Evolutionary conservation across 1,140 invertebrate genomes (phyloP), one percentile per base, ranked within the genome.

Genomic region (Brachionus manjavacas): DNA sequence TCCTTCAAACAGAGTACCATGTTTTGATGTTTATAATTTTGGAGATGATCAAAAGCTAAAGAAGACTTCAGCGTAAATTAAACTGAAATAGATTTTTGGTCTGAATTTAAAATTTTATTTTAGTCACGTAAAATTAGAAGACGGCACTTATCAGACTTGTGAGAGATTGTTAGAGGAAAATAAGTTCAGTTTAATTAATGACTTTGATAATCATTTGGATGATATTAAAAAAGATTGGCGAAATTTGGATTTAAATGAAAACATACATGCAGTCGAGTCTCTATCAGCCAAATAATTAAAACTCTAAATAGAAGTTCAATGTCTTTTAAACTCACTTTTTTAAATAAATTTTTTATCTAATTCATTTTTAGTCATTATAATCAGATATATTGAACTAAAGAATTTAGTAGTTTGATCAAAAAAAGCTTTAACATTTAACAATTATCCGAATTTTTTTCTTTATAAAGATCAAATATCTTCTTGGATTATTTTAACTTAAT

Each of bases 191-290:
- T 31, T 14, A 4, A 46, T 76, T 3, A 79, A 39, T 16, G 76
- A 79, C 31, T 79, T 79, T 79, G 76, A 79, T 60, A 79, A 79
- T 79, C 76, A 79, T 79, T 79, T 79, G 20, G 76, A 79, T 60
- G 46, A 55, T 35, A 55, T 79, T 35, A 55, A 55, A 55, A 16
- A 28, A 16, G 76, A 79, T 11, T 79, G 76, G 76, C 20, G 49
- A 35, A 79, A 79, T 60, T 76, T 49, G 25, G 31, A 31, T 49
- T n/a, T 76, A 25, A 76, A 76, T 46, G 68, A 39, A 72, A 72
- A 39, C 11, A 72, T 72, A n/a, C 7, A 2, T 39, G 28, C 68
- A 39, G n/a, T 72, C 16, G 68, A 72, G 39, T 72, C 68, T 16
- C 35, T 72, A 9, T 4, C 68, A 2, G 28, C 68, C 11, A 41